phyloP scores from a whole-genome alignment of 1,140 invertebrate genomes.

The Anadara kagoshimensis region DNA sequence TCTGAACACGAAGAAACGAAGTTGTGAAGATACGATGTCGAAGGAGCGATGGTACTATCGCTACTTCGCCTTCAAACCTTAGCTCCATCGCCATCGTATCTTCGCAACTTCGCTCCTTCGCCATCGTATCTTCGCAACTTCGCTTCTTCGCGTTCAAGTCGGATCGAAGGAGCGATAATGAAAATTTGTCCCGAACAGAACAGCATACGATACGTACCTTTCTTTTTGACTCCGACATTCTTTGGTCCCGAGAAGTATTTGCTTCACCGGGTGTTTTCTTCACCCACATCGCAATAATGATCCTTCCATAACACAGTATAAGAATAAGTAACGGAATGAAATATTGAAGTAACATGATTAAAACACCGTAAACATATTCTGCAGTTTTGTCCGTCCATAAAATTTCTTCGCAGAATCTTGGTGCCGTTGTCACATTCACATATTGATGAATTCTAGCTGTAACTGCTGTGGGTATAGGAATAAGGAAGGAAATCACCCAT shows the following conservation, averaged over 20 bases:
- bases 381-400: conserved; percentile 70
- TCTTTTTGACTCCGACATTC: conserved; percentile 89
- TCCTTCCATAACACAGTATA: conserved; percentile 89
- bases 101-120: too few relatives aligned
- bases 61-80: too few relatives aligned
- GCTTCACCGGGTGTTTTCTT: conserved; percentile 90
- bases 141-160: too few relatives aligned
- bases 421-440: conserved; percentile 49
- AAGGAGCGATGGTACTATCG: too few relatives aligned
- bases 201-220: too few relatives aligned
- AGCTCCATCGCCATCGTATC: too few relatives aligned
- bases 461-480: conserved; percentile 86
- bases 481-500: conserved; percentile 85
- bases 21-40: too few relatives aligned
- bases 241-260: conserved; percentile 84
- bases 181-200: too few relatives aligned
- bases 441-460: conserved; percentile 74
- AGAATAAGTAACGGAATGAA: conserved; percentile 88
- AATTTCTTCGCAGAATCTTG: conserved; percentile 59
- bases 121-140: too few relatives aligned
- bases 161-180: too few relatives aligned
- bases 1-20: too few relatives aligned
- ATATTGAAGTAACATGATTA: conserved; percentile 89
- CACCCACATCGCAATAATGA: conserved; percentile 91
- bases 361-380: conserved; percentile 83